phyloP scores from a whole-genome alignment of 2,888 invertebrate species.

The Thera britannica region DNA sequence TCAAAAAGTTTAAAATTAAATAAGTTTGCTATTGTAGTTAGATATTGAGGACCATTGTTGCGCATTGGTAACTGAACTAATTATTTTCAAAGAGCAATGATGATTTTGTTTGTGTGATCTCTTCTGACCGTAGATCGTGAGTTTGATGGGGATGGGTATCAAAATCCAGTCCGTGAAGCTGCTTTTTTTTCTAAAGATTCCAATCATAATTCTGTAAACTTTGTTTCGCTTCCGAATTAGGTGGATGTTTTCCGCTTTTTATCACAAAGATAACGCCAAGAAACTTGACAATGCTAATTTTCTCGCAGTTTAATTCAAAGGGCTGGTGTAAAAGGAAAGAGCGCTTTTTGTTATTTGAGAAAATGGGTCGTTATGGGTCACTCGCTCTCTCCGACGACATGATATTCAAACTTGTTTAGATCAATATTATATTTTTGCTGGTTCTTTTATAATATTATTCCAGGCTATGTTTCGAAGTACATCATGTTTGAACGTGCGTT shows the following conservation, averaged over 20 bases:
- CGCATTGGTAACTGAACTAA: too few relatives aligned
- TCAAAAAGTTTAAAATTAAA: background rate
- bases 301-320: constrained; percentile 42
- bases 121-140: too few relatives aligned
- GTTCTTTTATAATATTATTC: too few relatives aligned
- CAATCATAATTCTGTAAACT: background rate
- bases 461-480: too few relatives aligned
- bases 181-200: background rate
- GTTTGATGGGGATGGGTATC: too few relatives aligned
- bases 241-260: constrained; percentile 21
- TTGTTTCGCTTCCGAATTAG: background rate
- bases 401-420: background rate
- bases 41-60: too few relatives aligned
- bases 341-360: constrained; percentile 44
- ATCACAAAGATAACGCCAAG: constrained; percentile 28
- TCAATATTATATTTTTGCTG: too few relatives aligned
- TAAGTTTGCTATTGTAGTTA: too few relatives aligned
- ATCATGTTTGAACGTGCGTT: too few relatives aligned
- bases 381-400: background rate
- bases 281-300: constrained; percentile 47
- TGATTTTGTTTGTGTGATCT: too few relatives aligned
- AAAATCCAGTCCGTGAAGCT: too few relatives aligned
- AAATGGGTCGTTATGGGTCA: constrained; percentile 47
- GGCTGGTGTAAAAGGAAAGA: constrained; percentile 12
- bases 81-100: too few relatives aligned